These are phyloP conservation scores for Meriones psammophilus DNA, from an alignment of 2,797 vertebrate species.

Conservation along the genomic window DNA sequence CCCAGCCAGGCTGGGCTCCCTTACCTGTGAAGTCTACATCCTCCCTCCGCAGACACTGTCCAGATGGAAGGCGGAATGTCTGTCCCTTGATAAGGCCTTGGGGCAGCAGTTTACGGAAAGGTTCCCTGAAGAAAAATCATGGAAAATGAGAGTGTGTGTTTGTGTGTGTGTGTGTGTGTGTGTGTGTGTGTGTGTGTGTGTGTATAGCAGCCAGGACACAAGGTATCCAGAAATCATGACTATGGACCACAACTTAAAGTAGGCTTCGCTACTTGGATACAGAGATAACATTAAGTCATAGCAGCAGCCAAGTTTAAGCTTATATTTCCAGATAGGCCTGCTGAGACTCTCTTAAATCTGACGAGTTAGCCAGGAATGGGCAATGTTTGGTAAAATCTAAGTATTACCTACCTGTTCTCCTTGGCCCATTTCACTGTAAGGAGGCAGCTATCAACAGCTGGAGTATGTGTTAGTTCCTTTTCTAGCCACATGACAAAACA, in stretches of 20 bases:
- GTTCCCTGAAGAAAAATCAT: conserved; percentile 91
- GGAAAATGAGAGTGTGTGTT: not conserved
- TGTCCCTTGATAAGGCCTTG: conserved; percentile 98
- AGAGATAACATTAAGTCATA: not conserved
- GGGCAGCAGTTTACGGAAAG: conserved; percentile 96
- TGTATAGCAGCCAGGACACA: conserved; percentile 6
- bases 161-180: too few species aligned
- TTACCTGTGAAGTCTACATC: conserved; percentile 96
- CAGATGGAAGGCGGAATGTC: conserved; percentile 93
- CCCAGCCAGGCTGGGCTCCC: not conserved
- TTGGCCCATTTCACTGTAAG: not conserved
- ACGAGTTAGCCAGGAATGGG: not conserved
- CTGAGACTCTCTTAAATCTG: not conserved
- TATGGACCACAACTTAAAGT: not conserved
- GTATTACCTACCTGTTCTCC: not conserved
- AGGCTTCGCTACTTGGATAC: not conserved
- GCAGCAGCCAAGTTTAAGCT: not conserved
- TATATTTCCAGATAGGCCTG: not conserved
- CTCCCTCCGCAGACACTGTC: conserved; percentile 94
- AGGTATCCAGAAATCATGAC: conserved; percentile 29
- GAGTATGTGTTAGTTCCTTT: not conserved
- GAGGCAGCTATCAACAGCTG: not conserved
- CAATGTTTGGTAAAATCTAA: not conserved
- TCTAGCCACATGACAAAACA: not conserved
- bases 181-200: too few species aligned